A percentile compares a stretch with the other conserved stretches of the same genome.
Conservation (phyloP, 2,113 vertebrate species). For the Hipposideros armiger region DNA sequence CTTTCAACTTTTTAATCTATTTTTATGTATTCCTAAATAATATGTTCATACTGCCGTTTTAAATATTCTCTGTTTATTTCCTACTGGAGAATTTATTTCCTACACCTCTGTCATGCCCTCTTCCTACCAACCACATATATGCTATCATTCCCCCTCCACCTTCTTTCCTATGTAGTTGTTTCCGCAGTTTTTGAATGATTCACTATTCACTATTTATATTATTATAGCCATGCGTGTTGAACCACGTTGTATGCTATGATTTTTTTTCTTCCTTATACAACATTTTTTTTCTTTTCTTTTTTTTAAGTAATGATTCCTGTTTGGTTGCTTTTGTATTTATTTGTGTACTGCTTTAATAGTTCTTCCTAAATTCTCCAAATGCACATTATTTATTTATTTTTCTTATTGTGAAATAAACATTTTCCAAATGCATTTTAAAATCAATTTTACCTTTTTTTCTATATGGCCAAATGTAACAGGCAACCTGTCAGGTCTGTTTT, state of each 20-base stretch:
- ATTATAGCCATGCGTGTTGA: not conserved
- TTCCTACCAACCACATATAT: not conserved
- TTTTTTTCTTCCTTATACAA: constrained; percentile 9
- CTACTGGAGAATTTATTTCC: not conserved
- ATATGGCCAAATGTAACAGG: not conserved
- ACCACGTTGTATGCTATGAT: not conserved
- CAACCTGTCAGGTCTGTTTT: not conserved
- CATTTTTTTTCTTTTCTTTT: not conserved
- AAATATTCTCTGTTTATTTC: not conserved
- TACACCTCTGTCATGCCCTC: not conserved
- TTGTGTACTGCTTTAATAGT: not conserved
- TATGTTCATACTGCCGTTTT: not conserved
- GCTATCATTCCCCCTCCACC: not conserved
- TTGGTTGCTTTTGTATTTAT: not conserved
- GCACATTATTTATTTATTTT: not conserved
- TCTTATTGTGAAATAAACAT: too few species aligned
- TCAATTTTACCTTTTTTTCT: not conserved
- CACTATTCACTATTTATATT: not conserved
- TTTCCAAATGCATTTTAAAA: not conserved
- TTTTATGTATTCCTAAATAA: not conserved
- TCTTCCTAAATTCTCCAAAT: not conserved
- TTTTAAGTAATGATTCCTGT: not conserved
- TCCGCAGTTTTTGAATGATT: not conserved
- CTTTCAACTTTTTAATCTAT: not conserved
- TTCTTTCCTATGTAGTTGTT: not conserved